Evolutionary conservation across 2,888 invertebrate species (phyloP).

Genomic region (Tetranychus piercei): DNA sequence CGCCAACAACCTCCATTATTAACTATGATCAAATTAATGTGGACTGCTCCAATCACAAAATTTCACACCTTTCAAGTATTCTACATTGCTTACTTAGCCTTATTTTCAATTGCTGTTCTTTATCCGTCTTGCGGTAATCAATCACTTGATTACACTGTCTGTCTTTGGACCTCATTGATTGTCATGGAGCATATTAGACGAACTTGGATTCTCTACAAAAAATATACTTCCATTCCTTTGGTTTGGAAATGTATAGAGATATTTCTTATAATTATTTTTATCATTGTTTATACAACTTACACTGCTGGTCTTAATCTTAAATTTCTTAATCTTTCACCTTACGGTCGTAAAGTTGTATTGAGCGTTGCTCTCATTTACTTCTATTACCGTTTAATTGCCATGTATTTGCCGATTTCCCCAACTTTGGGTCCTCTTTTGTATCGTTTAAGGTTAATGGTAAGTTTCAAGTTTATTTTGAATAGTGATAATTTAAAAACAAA

Average conservation of each 20-base stretch:
- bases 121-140: constrained; percentile 33
- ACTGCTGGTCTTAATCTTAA: constrained; percentile 27
- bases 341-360: constrained; percentile 32
- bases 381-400: constrained; percentile 36
- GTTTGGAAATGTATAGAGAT: constrained; percentile 28
- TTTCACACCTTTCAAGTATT: constrained; percentile 33
- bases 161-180: constrained; percentile 28
- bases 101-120: constrained; percentile 30
- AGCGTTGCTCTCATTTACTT: constrained; percentile 35
- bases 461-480: constrained; percentile 8
- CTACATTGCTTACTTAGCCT: constrained; percentile 28
- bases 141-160: constrained; percentile 30
- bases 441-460: constrained; percentile 34
- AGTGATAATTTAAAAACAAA: no score
- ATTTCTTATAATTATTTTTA: constrained; percentile 28
- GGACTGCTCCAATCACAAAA: constrained; percentile 35
- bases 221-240: constrained; percentile 28
- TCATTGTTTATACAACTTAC: constrained; percentile 30
- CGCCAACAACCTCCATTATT: constrained; percentile 27
- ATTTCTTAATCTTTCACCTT: constrained; percentile 24
- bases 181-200: constrained; percentile 22
- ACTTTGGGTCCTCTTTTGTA: constrained; percentile 37
- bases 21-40: constrained; percentile 31
- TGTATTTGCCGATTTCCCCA: constrained; percentile 35
- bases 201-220: constrained; percentile 25